These are phyloP conservation scores for Incurvaria masculella DNA, from an alignment of 2,888 invertebrate genomes.

Conservation along the genomic window DNA sequence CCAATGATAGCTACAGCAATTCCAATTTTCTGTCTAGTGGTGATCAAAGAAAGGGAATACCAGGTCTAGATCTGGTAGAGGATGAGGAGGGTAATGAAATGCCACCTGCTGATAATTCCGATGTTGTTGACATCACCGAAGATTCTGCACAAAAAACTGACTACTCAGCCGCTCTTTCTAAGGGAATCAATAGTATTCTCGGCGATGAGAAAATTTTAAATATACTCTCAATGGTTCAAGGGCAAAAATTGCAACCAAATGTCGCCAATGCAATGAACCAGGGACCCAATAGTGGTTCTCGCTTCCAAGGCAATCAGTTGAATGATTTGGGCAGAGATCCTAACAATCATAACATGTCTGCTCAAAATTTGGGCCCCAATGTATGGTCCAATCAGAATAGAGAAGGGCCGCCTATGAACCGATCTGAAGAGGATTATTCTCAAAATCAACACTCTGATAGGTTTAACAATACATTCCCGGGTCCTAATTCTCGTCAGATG, in stretches of 20 bases:
- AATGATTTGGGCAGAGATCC: not conserved
- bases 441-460: not conserved
- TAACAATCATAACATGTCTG: not conserved
- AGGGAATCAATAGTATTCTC: constrained; percentile 59
- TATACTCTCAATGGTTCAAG: constrained; percentile 50
- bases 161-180: constrained; percentile 59
- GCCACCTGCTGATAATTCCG: constrained; percentile 18
- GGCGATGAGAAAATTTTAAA: constrained; percentile 62
- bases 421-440: not conserved
- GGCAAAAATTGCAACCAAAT: constrained; percentile 14
- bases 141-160: constrained; percentile 23
- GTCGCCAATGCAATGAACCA: not conserved
- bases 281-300: not conserved
- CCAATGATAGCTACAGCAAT: constrained; percentile 14
- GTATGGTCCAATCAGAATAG: not conserved
- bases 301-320: not conserved
- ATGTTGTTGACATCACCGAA: constrained; percentile 37
- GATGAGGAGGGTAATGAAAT: constrained; percentile 26
- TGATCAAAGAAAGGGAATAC: constrained; percentile 57
- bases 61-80: constrained; percentile 68
- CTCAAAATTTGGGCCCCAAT: not conserved
- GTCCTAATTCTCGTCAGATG: too few relatives aligned
- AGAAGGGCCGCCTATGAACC: not conserved
- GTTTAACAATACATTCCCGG: too few relatives aligned
- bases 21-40: constrained; percentile 31